Evolutionary conservation across 2,888 invertebrate species (phyloP).

Genomic region (Tipula vernalis): DNA sequence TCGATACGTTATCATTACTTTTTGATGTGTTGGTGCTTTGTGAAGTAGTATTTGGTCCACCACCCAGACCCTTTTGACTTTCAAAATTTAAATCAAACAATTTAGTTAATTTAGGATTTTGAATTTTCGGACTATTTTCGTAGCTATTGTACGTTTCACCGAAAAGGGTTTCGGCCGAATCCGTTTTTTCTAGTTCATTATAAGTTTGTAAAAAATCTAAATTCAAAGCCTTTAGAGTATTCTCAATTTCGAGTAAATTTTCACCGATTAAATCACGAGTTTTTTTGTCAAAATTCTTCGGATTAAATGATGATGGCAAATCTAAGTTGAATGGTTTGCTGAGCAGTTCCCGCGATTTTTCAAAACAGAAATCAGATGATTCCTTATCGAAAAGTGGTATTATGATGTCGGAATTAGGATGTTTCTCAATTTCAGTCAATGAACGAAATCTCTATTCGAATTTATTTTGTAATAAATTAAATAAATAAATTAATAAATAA

Average conservation of each 20-base stretch:
- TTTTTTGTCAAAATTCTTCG: conserved; percentile 20
- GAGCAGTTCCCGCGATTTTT: conserved; percentile 54
- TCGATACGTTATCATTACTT: neutral
- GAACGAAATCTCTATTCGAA: conserved; percentile 38
- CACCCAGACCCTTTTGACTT: neutral
- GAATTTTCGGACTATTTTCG: conserved; percentile 8
- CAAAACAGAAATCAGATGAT: conserved; percentile 60
- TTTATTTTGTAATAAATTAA: conserved; percentile 13
- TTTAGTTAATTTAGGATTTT: neutral
- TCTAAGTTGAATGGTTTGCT: conserved; percentile 41
- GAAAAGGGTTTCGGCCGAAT: conserved; percentile 35
- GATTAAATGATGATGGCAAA: conserved; percentile 18
- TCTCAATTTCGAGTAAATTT: conserved; percentile 35
- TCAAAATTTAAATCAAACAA: conserved; percentile 6
- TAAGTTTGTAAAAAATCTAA: conserved; percentile 36
- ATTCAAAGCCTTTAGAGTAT: conserved; percentile 34
- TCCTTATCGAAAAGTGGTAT: conserved; percentile 59
- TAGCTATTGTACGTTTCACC: conserved; percentile 19
- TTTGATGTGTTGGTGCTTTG: neutral
- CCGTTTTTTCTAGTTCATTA: conserved; percentile 35
- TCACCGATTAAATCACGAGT: conserved; percentile 30
- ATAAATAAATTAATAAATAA: conserved; percentile 6
- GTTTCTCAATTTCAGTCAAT: conserved; percentile 40
- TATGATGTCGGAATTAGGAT: conserved; percentile 36
- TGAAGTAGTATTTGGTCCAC: neutral